A percentile compares a stretch with the other conserved stretches of the same genome.
phyloP scores from a whole-genome alignment of 2,797 vertebrate genomes.

The Sciurus carolinensis region DNA sequence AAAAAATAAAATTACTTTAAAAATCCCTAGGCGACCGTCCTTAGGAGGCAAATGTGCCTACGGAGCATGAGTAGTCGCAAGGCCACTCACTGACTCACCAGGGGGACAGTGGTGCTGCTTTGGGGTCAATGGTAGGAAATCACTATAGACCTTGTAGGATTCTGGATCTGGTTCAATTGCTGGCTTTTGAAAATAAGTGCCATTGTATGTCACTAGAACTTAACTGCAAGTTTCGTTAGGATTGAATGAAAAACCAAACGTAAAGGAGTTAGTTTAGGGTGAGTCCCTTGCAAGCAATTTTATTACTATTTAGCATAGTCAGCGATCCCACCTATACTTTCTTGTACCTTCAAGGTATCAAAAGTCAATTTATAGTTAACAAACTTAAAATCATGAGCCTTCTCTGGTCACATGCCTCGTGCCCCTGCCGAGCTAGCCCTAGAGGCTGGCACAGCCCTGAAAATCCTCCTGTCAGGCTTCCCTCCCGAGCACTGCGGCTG shows the following conservation, averaged over 20 bases:
- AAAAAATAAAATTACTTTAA: not conserved
- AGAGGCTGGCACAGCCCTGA: too few species aligned
- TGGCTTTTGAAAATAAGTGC: too few species aligned
- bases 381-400: not conserved
- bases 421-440: not conserved
- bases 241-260: not conserved
- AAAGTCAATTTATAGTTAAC: not conserved
- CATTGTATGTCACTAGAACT: not conserved
- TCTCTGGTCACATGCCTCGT: not conserved
- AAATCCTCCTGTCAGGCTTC: not conserved
- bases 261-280: too few species aligned
- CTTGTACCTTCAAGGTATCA: not conserved
- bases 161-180: too few species aligned
- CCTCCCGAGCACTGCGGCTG: accelerated
- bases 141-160: not conserved
- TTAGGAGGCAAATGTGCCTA: too few species aligned
- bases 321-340: not conserved
- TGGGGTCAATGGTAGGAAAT: too few species aligned
- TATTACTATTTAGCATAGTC: not conserved
- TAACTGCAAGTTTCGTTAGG: not conserved
- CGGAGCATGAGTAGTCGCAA: too few species aligned
- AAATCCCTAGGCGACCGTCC: not conserved
- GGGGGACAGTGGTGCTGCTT: too few species aligned
- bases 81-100: too few species aligned
- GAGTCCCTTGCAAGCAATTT: not conserved